Conservation (phyloP, 2,113 vertebrate species). For the Crotalus horridus region DNA sequence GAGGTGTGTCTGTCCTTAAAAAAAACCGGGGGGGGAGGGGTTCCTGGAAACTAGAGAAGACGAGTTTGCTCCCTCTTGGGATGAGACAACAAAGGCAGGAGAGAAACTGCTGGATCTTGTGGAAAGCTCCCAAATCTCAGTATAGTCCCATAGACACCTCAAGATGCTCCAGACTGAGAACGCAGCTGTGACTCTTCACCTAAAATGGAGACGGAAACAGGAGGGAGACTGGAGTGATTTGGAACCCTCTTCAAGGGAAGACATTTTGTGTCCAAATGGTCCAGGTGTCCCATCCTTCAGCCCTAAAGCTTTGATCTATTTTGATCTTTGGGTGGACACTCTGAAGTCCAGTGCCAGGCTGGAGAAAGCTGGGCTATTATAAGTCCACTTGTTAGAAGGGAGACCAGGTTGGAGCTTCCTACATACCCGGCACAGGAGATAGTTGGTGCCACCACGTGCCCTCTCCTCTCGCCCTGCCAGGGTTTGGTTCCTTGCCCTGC, state of each 20-base stretch:
- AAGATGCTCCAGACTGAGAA: not conserved
- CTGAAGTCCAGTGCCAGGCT: not conserved
- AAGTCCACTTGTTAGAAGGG: not conserved
- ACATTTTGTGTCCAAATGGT: not conserved
- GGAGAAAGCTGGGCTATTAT: not conserved
- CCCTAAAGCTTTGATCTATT: not conserved
- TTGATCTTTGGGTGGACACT: not conserved
- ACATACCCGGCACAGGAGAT: not conserved
- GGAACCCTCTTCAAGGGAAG: not conserved
- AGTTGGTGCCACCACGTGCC: not conserved
- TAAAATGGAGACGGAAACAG: not conserved
- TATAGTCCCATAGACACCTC: not conserved
- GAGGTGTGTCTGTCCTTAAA: slow-evolving; percentile 58
- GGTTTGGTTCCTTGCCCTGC: slow-evolving; percentile 91
- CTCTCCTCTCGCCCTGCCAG: slow-evolving; percentile 21
- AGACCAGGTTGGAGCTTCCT: not conserved
- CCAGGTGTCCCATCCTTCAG: not conserved
- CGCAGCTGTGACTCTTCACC: not conserved
- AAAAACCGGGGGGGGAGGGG: not conserved
- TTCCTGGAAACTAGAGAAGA: too few species aligned
- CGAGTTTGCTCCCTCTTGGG: not conserved
- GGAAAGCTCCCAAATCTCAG: not conserved
- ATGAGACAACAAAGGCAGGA: not conserved
- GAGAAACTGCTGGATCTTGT: too few species aligned
- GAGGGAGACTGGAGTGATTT: not conserved